phyloP scores from a whole-genome alignment of 2,797 vertebrate genomes.

The Buceros bicornis region DNA sequence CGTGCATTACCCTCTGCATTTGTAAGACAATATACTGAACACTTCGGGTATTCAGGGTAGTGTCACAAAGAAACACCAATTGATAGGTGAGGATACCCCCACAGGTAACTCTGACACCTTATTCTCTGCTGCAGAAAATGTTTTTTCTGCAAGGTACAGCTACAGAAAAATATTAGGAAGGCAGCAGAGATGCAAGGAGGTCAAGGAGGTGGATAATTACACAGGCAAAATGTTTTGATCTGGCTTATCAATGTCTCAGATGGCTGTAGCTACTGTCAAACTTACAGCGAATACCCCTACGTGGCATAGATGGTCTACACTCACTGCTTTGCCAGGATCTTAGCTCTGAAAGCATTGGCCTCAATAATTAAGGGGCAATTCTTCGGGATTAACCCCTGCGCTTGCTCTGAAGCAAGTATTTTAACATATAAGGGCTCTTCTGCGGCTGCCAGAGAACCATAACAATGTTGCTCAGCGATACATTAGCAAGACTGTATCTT shows the following conservation, averaged over 20 bases:
- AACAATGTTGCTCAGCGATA: not conserved
- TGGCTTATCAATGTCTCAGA: not conserved
- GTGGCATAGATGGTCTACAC: not conserved
- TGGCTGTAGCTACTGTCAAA: not conserved
- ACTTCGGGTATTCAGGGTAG: not conserved
- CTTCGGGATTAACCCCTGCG: not conserved
- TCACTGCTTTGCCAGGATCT: not conserved
- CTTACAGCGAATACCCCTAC: not conserved
- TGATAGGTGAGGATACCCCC: not conserved
- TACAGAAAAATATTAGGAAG: not conserved
- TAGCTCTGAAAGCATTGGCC: not conserved
- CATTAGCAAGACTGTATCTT: not conserved
- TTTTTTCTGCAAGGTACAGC: not conserved
- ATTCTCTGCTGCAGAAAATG: not conserved
- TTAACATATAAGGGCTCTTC: not conserved
- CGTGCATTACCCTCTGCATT: not conserved
- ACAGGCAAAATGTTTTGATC: not conserved
- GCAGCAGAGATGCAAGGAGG: not conserved
- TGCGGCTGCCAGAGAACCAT: not conserved
- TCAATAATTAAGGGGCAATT: not conserved
- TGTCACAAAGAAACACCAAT: not conserved
- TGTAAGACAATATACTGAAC: not conserved
- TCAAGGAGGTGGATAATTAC: not conserved
- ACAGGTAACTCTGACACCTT: not conserved
- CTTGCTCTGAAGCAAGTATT: not conserved